These are phyloP conservation scores for Sitobion miscanthi DNA, from an alignment of 1,140 invertebrate species.

Conservation along the genomic window DNA sequence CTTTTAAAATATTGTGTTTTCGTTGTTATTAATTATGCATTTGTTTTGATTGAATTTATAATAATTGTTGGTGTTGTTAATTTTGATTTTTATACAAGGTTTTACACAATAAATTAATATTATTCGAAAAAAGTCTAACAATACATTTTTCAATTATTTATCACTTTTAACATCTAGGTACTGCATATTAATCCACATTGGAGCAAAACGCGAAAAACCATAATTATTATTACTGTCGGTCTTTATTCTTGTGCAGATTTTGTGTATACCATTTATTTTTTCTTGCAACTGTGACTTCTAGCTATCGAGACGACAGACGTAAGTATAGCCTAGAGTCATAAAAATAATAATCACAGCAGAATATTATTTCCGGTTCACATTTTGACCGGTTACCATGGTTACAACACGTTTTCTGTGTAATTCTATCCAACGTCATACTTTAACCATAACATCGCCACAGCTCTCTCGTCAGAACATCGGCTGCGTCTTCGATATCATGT, in stretches of 20 bases:
- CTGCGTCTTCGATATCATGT: neutral
- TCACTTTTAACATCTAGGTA: neutral
- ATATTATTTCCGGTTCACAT: neutral
- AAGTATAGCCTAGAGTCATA: neutral
- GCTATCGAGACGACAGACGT: neutral
- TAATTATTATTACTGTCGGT: neutral
- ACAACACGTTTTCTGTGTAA: neutral
- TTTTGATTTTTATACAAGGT: neutral
- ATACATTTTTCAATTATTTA: neutral
- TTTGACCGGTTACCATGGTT: constrained; percentile 8
- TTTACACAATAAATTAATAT: neutral
- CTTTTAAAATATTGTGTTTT: neutral
- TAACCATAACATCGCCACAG: neutral
- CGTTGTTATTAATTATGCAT: neutral
- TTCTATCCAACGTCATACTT: neutral
- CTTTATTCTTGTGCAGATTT: neutral
- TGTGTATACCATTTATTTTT: neutral
- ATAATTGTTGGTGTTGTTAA: neutral
- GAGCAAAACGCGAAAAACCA: neutral
- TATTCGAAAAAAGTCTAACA: neutral
- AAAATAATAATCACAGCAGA: neutral
- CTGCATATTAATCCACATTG: neutral
- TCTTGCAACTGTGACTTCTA: neutral
- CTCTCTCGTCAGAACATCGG: neutral
- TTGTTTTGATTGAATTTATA: neutral